Evolutionary conservation across 2,797 vertebrate species (phyloP), one percentile per base, ranked within the genome.

Genomic region (Sciaenops ocellatus): DNA sequence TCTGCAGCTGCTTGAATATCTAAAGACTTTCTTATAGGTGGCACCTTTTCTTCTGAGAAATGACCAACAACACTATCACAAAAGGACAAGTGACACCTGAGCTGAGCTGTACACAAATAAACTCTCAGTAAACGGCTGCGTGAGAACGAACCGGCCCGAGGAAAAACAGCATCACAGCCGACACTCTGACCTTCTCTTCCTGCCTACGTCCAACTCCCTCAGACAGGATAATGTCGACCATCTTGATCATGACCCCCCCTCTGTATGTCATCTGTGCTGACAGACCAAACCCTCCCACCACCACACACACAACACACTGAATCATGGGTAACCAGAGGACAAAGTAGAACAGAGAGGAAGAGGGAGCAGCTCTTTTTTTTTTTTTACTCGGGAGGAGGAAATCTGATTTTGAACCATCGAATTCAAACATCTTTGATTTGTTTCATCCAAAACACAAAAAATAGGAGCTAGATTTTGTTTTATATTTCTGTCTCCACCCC

Each of bases 101-200:
- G 12, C 74, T 74, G 71, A 63, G n/a, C 62, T 18, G 66, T 5
- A 30, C 64, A 56, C 47, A 67, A 47, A 76, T 24, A n/a, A 63
- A 50, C 17, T 22, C 41, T 68, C 55, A 28, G 77, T 2, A n/a
- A 41, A 42, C 44, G 15, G 38, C 52, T 22, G 68, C 20, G 3
- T 30, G 63, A 0, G 78, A 72, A 66, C 22, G 1, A 48, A 57
- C 6, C 17, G 13, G 48, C 71, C 3, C n/a, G 15, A 69, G 5
- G 20, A 57, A 13, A 48, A 71, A 22, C 57, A 9, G 13, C 79
- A 84, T 77, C 54, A 2, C 41, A 82, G 79, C 1, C 8, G 70
- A 80, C 76, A 44, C 67, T 1, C 38, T 63, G 85, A 85, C 82
- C 84, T 85, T 83, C 77, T 83, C 79, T 34, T 30, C 55, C 86